A percentile compares a stretch with the other conserved stretches of the same genome.
Conservation (phyloP, 2,113 vertebrate genomes). For the Chloropsis cyanopogon region DNA sequence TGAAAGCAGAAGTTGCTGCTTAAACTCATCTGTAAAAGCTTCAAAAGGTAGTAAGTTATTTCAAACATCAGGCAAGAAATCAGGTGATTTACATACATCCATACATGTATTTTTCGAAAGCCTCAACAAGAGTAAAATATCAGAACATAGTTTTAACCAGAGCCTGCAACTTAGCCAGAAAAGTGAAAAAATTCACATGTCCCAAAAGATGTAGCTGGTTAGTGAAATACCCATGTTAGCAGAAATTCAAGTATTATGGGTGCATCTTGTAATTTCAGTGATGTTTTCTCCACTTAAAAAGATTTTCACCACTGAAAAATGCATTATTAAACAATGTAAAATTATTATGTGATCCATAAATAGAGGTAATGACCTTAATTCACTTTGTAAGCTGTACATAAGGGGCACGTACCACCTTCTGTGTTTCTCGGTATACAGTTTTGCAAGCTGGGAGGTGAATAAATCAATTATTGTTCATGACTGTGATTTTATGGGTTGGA, state of each 20-base stretch:
- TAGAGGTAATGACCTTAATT: background rate
- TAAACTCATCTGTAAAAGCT: constrained; percentile 53
- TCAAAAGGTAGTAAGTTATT: constrained; percentile 3
- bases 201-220: background rate
- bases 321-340: background rate
- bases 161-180: background rate
- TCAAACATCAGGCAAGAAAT: background rate
- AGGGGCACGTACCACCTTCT: background rate
- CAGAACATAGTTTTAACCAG: background rate
- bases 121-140: background rate
- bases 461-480: constrained; percentile 31
- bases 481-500: constrained; percentile 39
- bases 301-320: background rate
- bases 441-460: background rate
- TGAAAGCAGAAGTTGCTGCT: constrained; percentile 26
- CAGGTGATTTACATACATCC: background rate
- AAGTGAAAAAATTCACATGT: background rate
- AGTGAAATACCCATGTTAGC: background rate
- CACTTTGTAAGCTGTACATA: background rate
- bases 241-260: background rate
- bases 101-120: background rate
- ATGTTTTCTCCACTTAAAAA: background rate
- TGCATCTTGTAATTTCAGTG: background rate
- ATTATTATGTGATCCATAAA: background rate
- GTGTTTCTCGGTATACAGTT: background rate